phyloP scores from a whole-genome alignment of 1,140 invertebrate genomes.

The Drosophila lacertosa region DNA sequence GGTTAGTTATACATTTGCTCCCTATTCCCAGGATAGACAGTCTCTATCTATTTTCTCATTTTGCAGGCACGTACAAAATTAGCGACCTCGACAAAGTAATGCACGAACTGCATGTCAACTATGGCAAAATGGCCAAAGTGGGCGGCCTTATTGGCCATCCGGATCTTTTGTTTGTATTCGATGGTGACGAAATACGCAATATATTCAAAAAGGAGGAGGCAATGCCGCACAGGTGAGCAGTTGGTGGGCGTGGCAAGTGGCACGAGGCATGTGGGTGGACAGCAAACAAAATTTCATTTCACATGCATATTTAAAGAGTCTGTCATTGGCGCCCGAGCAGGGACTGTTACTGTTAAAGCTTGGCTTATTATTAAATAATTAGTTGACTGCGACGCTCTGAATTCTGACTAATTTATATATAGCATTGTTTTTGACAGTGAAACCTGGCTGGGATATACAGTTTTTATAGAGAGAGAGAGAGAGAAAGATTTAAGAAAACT shows the following conservation, averaged over 20 bases:
- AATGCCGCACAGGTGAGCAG: constrained; percentile 87
- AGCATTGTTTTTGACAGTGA: no score
- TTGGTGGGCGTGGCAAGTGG: background rate
- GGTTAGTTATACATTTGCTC: constrained; percentile 84
- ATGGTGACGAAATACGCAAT: constrained; percentile 90
- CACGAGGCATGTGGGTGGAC: background rate
- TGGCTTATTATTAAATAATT: background rate
- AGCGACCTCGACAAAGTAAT: constrained; percentile 90
- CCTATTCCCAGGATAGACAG: background rate
- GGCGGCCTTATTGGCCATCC: constrained; percentile 90
- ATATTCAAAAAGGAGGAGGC: constrained; percentile 90
- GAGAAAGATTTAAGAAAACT: no score
- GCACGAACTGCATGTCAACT: constrained; percentile 87
- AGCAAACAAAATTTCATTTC: background rate
- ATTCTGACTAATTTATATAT: no score
- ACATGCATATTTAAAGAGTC: background rate
- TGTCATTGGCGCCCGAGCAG: background rate
- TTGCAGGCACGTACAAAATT: constrained; percentile 89
- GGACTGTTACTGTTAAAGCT: background rate
- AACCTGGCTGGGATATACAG: no score
- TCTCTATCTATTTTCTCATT: background rate
- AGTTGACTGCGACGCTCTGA: background rate
- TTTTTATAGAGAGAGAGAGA: no score
- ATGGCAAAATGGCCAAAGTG: constrained; percentile 90
- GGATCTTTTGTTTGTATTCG: constrained; percentile 91